Evolutionary conservation across 2,113 vertebrate species (phyloP).

Genomic region (Caranx ignobilis): DNA sequence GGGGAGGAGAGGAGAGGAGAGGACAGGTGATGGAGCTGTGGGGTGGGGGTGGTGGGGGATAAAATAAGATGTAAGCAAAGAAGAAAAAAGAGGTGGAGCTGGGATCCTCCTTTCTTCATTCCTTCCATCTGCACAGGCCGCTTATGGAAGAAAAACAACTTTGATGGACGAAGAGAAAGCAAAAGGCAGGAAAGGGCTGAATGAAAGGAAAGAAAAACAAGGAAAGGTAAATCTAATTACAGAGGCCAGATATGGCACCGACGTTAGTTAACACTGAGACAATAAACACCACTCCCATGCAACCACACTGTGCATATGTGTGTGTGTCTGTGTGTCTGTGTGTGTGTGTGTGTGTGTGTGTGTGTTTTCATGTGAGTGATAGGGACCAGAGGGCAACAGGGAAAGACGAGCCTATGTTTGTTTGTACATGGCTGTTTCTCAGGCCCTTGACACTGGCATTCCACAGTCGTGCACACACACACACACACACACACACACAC

Average conservation of each 20-base stretch:
- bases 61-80: conserved; percentile 7
- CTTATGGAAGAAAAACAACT: conserved; percentile 71
- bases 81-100: conserved; percentile 7
- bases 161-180: conserved; percentile 51
- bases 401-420: conserved; percentile 88
- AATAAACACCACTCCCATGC: conserved; percentile 80
- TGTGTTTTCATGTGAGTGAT: conserved; percentile 70
- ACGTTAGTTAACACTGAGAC: conserved; percentile 81
- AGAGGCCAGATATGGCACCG: conserved; percentile 79
- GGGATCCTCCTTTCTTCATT: conserved; percentile 20
- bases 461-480: conserved; percentile 44
- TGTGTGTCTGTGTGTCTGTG: conserved; percentile 11
- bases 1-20: conserved; percentile 6
- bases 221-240: conserved; percentile 85
- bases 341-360: conserved; percentile 8
- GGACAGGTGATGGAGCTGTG: conserved; percentile 23
- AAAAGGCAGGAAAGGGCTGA: conserved; percentile 57
- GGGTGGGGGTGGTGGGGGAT: neutral
- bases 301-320: conserved; percentile 40
- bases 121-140: neutral
- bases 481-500: conserved; percentile 50
- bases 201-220: conserved; percentile 80
- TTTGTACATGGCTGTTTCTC: conserved; percentile 86
- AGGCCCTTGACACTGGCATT: conserved; percentile 83
- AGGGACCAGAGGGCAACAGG: conserved; percentile 74